These are phyloP conservation scores for Ispidina picta DNA, from an alignment of 2,797 vertebrate genomes.

Conservation along the genomic window DNA sequence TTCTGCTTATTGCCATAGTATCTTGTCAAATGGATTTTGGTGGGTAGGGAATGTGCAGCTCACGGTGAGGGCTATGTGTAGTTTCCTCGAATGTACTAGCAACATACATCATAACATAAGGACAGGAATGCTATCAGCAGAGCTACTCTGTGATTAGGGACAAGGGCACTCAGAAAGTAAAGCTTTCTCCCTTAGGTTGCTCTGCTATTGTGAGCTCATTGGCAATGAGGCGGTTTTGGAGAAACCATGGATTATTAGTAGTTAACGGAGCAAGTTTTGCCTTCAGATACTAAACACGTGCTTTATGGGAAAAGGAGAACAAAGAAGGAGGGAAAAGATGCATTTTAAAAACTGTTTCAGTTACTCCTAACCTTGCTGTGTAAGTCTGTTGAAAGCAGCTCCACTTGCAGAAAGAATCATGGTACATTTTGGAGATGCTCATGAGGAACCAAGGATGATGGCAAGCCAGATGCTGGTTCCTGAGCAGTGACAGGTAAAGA, in stretches of 20 bases:
- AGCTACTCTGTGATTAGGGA: not conserved
- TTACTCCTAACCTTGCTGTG: not conserved
- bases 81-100: not conserved
- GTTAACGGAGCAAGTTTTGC: not conserved
- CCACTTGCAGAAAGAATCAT: not conserved
- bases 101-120: not conserved
- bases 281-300: not conserved
- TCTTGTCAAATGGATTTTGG: not conserved
- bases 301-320: not conserved
- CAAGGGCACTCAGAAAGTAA: not conserved
- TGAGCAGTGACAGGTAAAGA: not conserved
- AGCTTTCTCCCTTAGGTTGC: not conserved
- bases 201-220: not conserved
- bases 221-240: not conserved
- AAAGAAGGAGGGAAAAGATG: rapidly evolving
- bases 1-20: not conserved
- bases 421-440: not conserved
- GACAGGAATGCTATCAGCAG: not conserved
- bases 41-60: not conserved
- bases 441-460: not conserved
- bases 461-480: not conserved
- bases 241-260: not conserved
- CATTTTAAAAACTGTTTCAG: not conserved
- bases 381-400: not conserved
- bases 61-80: not conserved